Evolutionary conservation across 2,113 vertebrate genomes (phyloP), one percentile per base, ranked within the genome.

Genomic region (Orycteropus afer): DNA sequence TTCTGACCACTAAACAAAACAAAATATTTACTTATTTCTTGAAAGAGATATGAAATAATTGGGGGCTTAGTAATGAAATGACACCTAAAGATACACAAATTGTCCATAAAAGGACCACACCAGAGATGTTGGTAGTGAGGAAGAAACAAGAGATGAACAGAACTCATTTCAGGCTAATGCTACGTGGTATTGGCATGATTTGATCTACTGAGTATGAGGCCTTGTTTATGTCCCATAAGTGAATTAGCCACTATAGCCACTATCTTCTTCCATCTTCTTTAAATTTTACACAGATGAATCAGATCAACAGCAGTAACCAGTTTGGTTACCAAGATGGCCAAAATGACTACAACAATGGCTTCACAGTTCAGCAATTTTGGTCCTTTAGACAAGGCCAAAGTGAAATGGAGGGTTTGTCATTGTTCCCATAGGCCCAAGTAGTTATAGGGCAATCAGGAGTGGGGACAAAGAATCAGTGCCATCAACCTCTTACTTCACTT

Each of bases 1-100:
- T 99, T 98, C 99, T 99, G 97, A 99, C 99, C 99, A 99, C 99
- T 99, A 98, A 98, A 98, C 97, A 96, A 98, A 98, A 99, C 97
- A 99, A 98, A 97, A 98, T 98, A 98, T 95, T 97, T 97, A 94
- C 95, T 99, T 98, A 98, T 93, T 98, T 98, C 97, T 97, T 92
- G 93, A 94, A 95, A 93, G 96, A 95, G 9, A 82, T 13, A 59
- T 23, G 40, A 82, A 47, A 86, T 89, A 79, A 87, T 76, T 55
- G 42, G 79, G 82, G 67, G n/a, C 71, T 96, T 91, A 97, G 69
- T 94, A 86, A 86, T 89, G 92, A 98, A 89, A 91, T 96, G 45
- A 42, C 37, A 82, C 96, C 69, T 82, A 94, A 83, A 97, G 84
- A 97, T 42, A 87, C 45, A 96, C 29, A 93, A 79, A 78, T 77